Evolutionary conservation across 2,888 invertebrate species (phyloP), one percentile per base, ranked within the genome.

Genomic region (Drosophila birchii): DNA sequence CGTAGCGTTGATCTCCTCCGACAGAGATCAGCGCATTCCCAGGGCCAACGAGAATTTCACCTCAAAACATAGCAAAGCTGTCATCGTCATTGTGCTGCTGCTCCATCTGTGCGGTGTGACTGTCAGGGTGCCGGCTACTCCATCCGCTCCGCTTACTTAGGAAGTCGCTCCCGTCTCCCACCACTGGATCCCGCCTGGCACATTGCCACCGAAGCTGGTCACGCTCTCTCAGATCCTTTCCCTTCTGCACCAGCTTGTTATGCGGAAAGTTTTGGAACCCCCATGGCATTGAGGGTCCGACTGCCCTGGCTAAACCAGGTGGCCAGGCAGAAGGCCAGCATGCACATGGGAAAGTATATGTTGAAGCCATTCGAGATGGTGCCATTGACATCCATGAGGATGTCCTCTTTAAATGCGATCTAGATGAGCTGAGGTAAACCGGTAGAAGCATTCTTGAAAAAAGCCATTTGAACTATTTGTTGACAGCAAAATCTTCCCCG

Each of bases 301-400:
- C 97, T 97, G 61, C 99, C 99, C 49, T 99, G 93, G 86, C 97
- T 97, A 91, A 98, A 97, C 94, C 98, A 98, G 0, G 99, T 99
- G 66, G 98, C 97, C 66, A 97, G 93, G 90, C 99, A 99, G 81
- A 99, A 95, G 44, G 96, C 94, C 69, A 99, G 94, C 91, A 99
- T 98, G 69, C 97, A 95, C 95, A 99, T 99, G 0, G 99, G 99
- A 93, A 99, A 98, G 93, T 99, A 99, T 61, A 99, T 96, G 93
- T 99, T 99, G 93, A 99, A 99, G 11, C 99, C 99, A 92, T 98
- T 97, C 0, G 99, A 97, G 78, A 99, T 97, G 73, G 99, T 97
- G 34, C 97, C 96, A 62, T 99, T 96, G 0, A 99, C 98, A 92
- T 99, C 98, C 98, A 99, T 98, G 92, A 23, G 26, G 81, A 96